phyloP scores from a whole-genome alignment of 2,888 invertebrate species.

The Biston betularia region DNA sequence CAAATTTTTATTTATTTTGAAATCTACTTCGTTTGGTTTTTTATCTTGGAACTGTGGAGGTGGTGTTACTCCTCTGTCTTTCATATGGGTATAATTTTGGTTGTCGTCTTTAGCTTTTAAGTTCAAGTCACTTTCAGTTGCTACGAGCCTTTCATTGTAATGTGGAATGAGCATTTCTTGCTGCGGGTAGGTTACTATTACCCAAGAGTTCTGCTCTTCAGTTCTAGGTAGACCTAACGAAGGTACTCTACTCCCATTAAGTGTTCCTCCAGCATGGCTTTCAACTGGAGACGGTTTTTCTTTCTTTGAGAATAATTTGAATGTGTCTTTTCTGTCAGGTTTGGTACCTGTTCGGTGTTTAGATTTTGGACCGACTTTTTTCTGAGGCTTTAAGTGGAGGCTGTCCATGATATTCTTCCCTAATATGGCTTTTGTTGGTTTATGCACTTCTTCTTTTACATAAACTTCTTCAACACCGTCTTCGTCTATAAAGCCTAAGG shows the following conservation, averaged over 20 bases:
- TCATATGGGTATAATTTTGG: constrained; percentile 58
- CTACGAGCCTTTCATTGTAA: constrained; percentile 77
- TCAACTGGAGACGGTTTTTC: constrained; percentile 70
- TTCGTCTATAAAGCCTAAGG: constrained; percentile 79
- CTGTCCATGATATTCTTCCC: constrained; percentile 83
- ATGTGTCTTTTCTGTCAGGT: constrained; percentile 72
- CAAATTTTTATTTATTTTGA: constrained; percentile 69
- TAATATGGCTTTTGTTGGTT: constrained; percentile 75
- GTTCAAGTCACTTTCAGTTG: constrained; percentile 60
- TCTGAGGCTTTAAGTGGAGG: constrained; percentile 77
- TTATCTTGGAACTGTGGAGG: constrained; percentile 82
- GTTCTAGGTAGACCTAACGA: constrained; percentile 76
- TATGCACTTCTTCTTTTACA: constrained; percentile 67
- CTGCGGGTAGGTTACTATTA: constrained; percentile 76
- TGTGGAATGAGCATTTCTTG: constrained; percentile 76
- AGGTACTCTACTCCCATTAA: constrained; percentile 77
- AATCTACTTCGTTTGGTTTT: constrained; percentile 68
- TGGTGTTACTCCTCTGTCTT: constrained; percentile 72
- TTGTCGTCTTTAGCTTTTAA: constrained; percentile 58
- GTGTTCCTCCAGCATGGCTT: constrained; percentile 70
- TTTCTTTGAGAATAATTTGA: constrained; percentile 76
- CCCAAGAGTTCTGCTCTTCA: constrained; percentile 75
- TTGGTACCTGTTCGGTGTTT: constrained; percentile 75
- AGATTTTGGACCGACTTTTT: constrained; percentile 78
- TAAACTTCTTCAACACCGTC: constrained; percentile 60